Evolutionary conservation across 2,797 vertebrate species (phyloP), one percentile per base, ranked within the genome.

Genomic region (Poecilia wingei): DNA sequence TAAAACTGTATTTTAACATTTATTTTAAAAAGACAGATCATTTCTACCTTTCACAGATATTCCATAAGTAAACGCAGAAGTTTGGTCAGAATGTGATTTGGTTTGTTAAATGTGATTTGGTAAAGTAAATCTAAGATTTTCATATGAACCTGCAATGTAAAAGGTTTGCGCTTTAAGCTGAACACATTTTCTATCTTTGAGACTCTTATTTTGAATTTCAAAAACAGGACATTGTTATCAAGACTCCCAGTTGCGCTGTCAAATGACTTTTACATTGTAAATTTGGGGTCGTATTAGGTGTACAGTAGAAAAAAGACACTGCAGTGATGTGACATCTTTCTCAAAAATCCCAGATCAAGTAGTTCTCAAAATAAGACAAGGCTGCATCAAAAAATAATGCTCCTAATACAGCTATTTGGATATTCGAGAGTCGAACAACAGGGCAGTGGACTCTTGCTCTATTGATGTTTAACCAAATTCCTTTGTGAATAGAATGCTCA

Each of bases 391-490:
- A 74, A 64, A 18, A 31, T 5, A 61, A 13, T 13, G 31, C 9
- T 83, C 18, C 53, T 45, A 14, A 59, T 28, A 39, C 31, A 45
- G 47, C 31, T 31, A 39, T 79, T 75, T 64, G 75, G n/a, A 70
- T 82, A 76, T 72, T 64, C 73, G 64, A 36, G 39, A 39, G 33
- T 78, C 43, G 57, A 61, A 79, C 79, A 79, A 64, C 4, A 47
- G 55, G 87, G 84, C 85, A 89, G 84, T 88, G 80, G 84, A 91
- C 88, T 88, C 68, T 45, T 59, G 47, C 76, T 88, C 83, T 73
- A 88, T 88, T 90, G 89, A 94, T 92, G 90, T 91, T 93, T 90
- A 93, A 93, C 92, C 78, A 84, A 86, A 93, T 88, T 91, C 83
- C 82, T 88, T 88, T 90, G 88, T 91, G 89, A 90, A 90, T 86